These are phyloP conservation scores for Drosophila mulleri DNA, from an alignment of 2,888 invertebrate species.

Conservation along the genomic window DNA sequence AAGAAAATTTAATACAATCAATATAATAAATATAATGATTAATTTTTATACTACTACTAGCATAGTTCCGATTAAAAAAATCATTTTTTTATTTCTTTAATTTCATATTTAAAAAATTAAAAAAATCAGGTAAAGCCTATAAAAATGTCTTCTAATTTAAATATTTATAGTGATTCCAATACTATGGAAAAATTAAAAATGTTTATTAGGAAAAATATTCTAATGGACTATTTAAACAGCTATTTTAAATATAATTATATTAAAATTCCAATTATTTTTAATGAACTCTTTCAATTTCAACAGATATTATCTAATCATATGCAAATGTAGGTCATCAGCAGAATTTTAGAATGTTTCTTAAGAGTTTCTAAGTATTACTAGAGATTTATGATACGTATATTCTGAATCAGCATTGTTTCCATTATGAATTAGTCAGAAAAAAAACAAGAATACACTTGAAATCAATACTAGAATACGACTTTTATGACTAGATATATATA, in stretches of 20 bases:
- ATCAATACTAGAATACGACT: slow-evolving; percentile 46
- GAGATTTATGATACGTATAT: slow-evolving; percentile 4
- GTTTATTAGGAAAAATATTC: background rate
- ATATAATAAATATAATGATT: no score
- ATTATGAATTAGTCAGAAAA: slow-evolving; percentile 13
- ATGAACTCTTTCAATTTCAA: background rate
- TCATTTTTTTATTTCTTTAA: no score
- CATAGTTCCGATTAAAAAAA: no score
- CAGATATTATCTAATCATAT: slow-evolving; percentile 3
- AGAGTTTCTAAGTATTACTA: slow-evolving; percentile 16
- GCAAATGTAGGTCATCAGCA: slow-evolving; percentile 33
- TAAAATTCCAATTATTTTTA: background rate
- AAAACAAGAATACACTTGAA: slow-evolving; percentile 60
- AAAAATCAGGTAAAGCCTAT: no score
- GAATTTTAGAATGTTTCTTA: slow-evolving; percentile 28
- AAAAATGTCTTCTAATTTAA: background rate
- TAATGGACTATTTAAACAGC: background rate
- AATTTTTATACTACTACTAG: no score
- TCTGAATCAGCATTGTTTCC: slow-evolving; percentile 16
- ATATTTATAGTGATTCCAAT: background rate
- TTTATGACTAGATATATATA: slow-evolving; percentile 10
- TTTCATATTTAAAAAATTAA: no score
- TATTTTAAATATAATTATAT: background rate
- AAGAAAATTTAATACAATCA: no score
- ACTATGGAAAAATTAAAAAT: background rate